A percentile compares a stretch with the other conserved stretches of the same genome.
Conservation (phyloP, 2,797 vertebrate species). For the Onychomys leucogaster region DNA sequence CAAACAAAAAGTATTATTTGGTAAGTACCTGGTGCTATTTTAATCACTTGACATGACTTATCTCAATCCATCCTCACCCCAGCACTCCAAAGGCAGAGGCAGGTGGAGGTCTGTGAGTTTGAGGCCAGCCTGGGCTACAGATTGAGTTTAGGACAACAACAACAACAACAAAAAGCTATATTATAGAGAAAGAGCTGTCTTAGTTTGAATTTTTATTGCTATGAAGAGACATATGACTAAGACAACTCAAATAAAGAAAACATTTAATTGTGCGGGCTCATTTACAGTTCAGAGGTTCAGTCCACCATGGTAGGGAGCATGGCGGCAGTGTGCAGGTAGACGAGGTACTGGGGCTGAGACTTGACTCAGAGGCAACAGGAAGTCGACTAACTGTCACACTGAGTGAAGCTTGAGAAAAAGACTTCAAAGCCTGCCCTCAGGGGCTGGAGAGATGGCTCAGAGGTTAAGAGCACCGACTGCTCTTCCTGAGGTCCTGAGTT, state of each 20-base stretch:
- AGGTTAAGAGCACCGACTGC: too few species aligned
- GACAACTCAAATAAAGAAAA: background rate
- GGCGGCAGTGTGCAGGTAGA: background rate
- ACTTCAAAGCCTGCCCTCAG: background rate
- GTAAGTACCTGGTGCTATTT: background rate
- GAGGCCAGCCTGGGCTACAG: background rate
- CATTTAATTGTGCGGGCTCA: background rate
- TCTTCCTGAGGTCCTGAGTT: too few species aligned
- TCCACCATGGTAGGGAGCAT: background rate
- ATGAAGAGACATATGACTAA: background rate
- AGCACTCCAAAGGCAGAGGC: background rate
- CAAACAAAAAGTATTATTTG: too few species aligned
- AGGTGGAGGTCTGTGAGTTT: background rate
- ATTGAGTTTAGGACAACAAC: background rate
- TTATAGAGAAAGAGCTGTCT: background rate
- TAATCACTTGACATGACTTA: too few species aligned
- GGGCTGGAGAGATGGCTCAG: too few species aligned
- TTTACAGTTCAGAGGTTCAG: background rate
- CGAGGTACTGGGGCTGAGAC: background rate
- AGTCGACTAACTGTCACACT: background rate
- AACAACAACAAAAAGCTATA: background rate
- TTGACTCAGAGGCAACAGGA: background rate
- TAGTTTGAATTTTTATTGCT: background rate
- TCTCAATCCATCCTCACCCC: background rate
- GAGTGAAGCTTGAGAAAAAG: background rate